Base-by-base conservation (phyloP, 2,797 vertebrate species). In the Gymnodraco acuticeps region DNA sequence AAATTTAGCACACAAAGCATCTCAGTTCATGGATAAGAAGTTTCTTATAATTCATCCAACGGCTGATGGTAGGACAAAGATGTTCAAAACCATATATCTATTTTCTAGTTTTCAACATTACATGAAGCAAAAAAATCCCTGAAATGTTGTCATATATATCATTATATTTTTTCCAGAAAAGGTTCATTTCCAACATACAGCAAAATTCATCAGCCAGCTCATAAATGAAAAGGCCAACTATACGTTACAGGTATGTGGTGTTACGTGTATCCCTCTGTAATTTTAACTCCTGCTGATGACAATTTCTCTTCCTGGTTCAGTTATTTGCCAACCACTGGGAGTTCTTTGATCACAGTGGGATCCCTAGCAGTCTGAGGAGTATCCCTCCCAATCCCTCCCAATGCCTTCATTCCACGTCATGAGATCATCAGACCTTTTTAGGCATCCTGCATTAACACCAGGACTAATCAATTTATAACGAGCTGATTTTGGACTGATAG, bases 141-240 rank as follows among this genome's bases (percentile, higher is more conserved):
- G 8, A 76, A 38, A 13, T 42, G 48, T 54, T 47, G 17, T 2
- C 1, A 0, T 66, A 0, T 43, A 1, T 71, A 19, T 62, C n/a
- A 0, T 73, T 55, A 2, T 74, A 2, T 27, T 75, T 66, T 12
- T 41, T 82, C 64, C 94, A 99, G 98, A 99, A 93, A 99, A 99
- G 91, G 96, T 99, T 83, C 98, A 99, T 90, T 99, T 99, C 93
- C 98, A 99, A 85, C 98, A 99, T 70, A 97, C 97, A 10, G 97
- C 97, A 0, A 98, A 98, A 81, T 97, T 99, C 91, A 98, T 99
- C 83, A 90, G 95, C 17, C 96, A 97, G 81, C 96, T 99, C 81
- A 97, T 99, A 89, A 96, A 89, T 63, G 96, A 94, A 80, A 97
- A 96, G 88, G 97, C 97, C 77, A 99, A 99, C 94, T 99, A 99